Conservation (phyloP, 1,140 invertebrate species). For the Homalodisca vitripennis region DNA sequence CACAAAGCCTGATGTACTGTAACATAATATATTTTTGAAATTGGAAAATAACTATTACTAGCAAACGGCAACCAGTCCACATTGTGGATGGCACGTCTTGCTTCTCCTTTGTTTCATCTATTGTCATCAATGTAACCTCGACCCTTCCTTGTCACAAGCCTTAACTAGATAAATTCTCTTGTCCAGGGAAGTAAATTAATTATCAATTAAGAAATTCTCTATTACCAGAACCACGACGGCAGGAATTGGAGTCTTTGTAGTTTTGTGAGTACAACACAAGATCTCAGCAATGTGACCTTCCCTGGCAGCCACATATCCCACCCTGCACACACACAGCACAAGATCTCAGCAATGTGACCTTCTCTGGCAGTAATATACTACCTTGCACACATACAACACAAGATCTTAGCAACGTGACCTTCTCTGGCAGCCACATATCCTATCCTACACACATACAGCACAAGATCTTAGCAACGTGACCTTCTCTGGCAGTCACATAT, state of each 20-base stretch:
- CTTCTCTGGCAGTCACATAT: conserved; percentile 1
- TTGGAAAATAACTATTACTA: background rate
- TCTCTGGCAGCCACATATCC: too few relatives aligned
- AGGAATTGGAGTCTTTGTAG: background rate
- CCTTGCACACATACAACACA: too few relatives aligned
- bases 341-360: too few relatives aligned
- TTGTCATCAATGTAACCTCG: background rate
- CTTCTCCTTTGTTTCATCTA: background rate
- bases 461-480: background rate
- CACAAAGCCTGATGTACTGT: too few relatives aligned
- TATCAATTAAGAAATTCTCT: too few relatives aligned
- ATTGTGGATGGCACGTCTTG: background rate
- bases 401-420: too few relatives aligned
- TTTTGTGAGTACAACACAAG: conserved; percentile 1
- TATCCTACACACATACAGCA: too few relatives aligned
- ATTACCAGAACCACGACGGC: conserved; percentile 2
- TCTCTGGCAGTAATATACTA: too few relatives aligned
- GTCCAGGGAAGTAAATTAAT: background rate
- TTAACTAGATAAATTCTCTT: background rate
- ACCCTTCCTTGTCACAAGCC: background rate
- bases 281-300: conserved; percentile 3
- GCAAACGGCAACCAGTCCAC: background rate
- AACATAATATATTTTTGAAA: background rate
- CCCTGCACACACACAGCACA: background rate
- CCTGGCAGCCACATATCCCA: conserved; percentile 1